These are phyloP conservation scores for Idaea aversata DNA, from an alignment of 2,888 invertebrate genomes.

Conservation along the genomic window DNA sequence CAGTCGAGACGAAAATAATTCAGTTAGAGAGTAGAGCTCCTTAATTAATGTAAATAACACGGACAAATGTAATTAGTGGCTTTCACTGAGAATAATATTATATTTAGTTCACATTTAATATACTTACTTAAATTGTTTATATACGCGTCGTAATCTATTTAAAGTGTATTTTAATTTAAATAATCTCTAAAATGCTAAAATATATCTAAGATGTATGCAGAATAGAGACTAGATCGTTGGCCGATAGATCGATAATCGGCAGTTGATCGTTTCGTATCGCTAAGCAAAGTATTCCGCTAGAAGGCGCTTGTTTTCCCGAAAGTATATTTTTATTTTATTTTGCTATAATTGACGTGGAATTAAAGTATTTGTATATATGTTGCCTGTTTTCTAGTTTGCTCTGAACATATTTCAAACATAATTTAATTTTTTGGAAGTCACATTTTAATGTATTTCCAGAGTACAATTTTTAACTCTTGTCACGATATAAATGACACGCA, in stretches of 20 bases:
- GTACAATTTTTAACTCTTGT: too few relatives aligned
- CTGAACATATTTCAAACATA: too few relatives aligned
- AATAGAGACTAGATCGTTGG: neutral
- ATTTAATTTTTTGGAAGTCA: too few relatives aligned
- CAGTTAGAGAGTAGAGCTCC: neutral
- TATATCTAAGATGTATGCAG: neutral
- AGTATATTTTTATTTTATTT: too few relatives aligned
- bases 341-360: too few relatives aligned
- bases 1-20: neutral
- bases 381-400: too few relatives aligned
- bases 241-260: neutral
- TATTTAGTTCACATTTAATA: neutral
- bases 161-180: neutral
- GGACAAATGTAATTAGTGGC: neutral
- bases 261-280: too few relatives aligned
- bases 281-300: too few relatives aligned
- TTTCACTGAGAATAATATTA: neutral
- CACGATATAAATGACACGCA: too few relatives aligned
- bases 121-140: neutral
- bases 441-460: too few relatives aligned
- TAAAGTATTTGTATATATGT: too few relatives aligned
- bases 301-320: too few relatives aligned
- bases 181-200: neutral
- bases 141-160: neutral
- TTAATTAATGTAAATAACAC: slow-evolving; percentile 1